Evolutionary conservation across 2,888 invertebrate genomes (phyloP), one percentile per base, ranked within the genome.

Genomic region (Sphaeridia pumilis): DNA sequence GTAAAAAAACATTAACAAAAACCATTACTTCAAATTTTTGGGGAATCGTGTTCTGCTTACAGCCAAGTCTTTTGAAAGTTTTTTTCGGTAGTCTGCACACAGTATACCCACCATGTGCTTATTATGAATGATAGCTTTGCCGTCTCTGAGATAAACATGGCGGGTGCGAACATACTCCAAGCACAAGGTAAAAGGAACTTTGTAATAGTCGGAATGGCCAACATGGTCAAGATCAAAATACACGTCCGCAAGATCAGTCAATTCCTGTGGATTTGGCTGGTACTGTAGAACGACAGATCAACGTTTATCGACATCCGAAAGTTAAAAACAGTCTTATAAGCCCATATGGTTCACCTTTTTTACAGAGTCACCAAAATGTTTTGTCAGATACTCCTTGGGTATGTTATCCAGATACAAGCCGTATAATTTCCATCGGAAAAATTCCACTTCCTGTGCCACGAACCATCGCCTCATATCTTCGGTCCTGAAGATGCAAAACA

Each of bases 401-500:
- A 28, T 14, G 4, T 42, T 46, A 2, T 21, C 46, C 27, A n/a
- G 21, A 27, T 12, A 22, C 51, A 54, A 21, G 56, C 36, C 35
- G 2, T 25, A 25, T 7, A 35, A 86, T 67, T 84, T 78, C 68
- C 84, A 79, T 68, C 81, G 82, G 67, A 98, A 94, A 50, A 94
- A 74, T 67, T 97, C 95, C 56, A 86, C 71, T 74, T 98, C 98
- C 61, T 87, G 80, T 21, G 79, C 73, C 14, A 93, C 73, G 68
- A 93, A 92, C 95, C 97, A 97, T 55, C 76, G 78, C 28, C 85
- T 75, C 34, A 89, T 73, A 52, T 94, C 92, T 61, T 87, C 85
- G 22, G 83, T 82, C 26, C 64, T 64, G 24, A 4, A 46, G 42
- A 47, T 45, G 50, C 46, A 21, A 48, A 27, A 55, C 44, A 26